A percentile compares a stretch with the other conserved stretches of the same genome.
These are phyloP conservation scores for Craniophora ligustri DNA, from an alignment of 2,888 invertebrate genomes.

Conservation along the genomic window DNA sequence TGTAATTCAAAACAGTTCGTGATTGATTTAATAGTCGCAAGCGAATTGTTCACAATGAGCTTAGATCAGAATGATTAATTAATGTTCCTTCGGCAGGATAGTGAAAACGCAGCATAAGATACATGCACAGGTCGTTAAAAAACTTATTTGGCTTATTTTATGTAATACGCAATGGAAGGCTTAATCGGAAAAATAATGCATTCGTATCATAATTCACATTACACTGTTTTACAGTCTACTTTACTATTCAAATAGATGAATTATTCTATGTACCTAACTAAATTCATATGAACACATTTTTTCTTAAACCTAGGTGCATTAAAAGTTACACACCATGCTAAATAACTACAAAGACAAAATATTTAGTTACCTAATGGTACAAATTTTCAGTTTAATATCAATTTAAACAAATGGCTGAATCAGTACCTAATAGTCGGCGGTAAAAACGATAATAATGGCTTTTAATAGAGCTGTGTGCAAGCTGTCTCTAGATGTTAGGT, in stretches of 20 bases:
- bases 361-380: constrained; percentile 59
- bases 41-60: too few species aligned
- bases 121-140: too few species aligned
- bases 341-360: constrained; percentile 67
- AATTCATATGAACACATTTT: constrained; percentile 88
- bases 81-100: too few species aligned
- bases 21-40: too few species aligned
- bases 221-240: constrained; percentile 85
- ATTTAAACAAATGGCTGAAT: constrained; percentile 51
- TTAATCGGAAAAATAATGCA: constrained; percentile 53
- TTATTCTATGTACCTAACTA: constrained; percentile 82
- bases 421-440: constrained; percentile 50
- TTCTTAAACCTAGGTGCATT: constrained; percentile 83
- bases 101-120: too few species aligned
- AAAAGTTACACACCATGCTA: constrained; percentile 76
- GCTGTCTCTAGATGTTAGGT: not conserved
- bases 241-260: constrained; percentile 75
- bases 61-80: too few species aligned
- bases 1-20: too few species aligned
- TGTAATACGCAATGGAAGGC: constrained; percentile 54
- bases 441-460: constrained; percentile 23
- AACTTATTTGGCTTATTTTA: constrained; percentile 51
- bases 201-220: constrained; percentile 63
- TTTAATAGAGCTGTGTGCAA: too few species aligned
- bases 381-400: constrained; percentile 56